These are phyloP conservation scores for Coturnix japonica DNA, from an alignment of 2,113 vertebrate genomes.

Conservation along the genomic window DNA sequence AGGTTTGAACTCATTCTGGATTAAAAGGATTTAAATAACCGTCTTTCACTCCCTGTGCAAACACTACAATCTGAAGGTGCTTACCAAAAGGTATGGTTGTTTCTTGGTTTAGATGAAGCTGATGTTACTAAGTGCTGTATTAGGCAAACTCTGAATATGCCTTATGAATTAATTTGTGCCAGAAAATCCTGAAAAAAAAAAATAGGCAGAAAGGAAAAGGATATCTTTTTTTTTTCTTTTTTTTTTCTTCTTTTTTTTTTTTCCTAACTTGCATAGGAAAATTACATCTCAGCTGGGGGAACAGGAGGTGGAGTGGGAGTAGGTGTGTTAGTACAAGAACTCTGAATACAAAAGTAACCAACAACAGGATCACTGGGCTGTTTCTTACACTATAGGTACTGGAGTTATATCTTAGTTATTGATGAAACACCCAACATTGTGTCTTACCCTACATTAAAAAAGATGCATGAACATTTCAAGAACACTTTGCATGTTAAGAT, in stretches of 20 bases:
- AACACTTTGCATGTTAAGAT: not conserved
- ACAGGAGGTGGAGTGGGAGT: not conserved
- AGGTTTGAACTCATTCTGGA: not conserved
- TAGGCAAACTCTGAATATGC: not conserved
- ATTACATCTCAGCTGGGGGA: not conserved
- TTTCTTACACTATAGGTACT: not conserved
- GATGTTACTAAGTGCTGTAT: not conserved
- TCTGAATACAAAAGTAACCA: rapidly evolving
- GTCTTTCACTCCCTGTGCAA: not conserved
- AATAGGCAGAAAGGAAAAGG: not conserved
- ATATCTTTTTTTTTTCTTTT: not conserved
- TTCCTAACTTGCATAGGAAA: not conserved
- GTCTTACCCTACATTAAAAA: not conserved
- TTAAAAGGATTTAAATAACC: not conserved
- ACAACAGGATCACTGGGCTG: not conserved
- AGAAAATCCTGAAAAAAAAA: not conserved
- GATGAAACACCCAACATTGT: not conserved
- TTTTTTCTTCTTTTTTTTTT: too few relatives aligned
- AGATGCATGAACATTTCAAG: not conserved
- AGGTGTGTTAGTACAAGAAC: not conserved
- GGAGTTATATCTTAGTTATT: not conserved
- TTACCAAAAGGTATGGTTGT: not conserved
- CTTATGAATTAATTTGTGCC: not conserved
- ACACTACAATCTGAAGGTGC: not conserved
- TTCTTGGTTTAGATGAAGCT: not conserved